Percentiles rank a stretch among this genome's conserved stretches.
Conservation (phyloP, 2,888 invertebrate species). For the Lochmaea crataegi region DNA sequence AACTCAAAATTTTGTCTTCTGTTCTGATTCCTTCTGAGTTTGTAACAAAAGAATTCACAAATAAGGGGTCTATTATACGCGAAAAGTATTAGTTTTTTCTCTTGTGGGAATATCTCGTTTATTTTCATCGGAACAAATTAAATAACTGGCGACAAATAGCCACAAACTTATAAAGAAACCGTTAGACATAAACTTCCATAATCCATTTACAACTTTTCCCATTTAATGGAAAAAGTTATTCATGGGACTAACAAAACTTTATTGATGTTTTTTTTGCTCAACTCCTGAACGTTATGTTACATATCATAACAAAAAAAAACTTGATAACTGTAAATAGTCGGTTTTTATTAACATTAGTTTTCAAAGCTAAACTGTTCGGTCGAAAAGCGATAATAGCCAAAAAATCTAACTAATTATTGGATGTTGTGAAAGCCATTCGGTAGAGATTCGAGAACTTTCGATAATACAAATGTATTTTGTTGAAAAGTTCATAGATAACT, state of each 20-base stretch:
- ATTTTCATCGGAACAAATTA: background rate
- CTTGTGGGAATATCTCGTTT: background rate
- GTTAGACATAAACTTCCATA: conserved; percentile 19
- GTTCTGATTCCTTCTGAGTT: no score
- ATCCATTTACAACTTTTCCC: conserved; percentile 39
- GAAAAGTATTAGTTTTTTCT: background rate
- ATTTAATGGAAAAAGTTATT: conserved; percentile 33
- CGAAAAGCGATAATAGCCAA: background rate
- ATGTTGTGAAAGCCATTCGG: background rate
- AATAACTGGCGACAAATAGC: conserved; percentile 26
- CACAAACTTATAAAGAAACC: conserved; percentile 26
- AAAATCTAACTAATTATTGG: background rate
- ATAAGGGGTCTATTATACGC: background rate
- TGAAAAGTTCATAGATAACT: no score
- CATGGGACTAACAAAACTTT: conserved; percentile 25
- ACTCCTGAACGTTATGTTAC: conserved; percentile 23
- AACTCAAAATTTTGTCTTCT: no score
- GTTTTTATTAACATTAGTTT: background rate
- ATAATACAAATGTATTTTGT: background rate
- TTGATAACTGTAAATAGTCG: conserved; percentile 5
- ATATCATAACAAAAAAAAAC: conserved; percentile 24
- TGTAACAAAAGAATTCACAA: no score
- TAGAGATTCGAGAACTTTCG: background rate
- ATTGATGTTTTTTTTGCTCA: conserved; percentile 23
- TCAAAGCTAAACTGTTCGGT: background rate